These are phyloP conservation scores for Cephus pulcher DNA, from an alignment of 2,888 invertebrate species.

Conservation along the genomic window DNA sequence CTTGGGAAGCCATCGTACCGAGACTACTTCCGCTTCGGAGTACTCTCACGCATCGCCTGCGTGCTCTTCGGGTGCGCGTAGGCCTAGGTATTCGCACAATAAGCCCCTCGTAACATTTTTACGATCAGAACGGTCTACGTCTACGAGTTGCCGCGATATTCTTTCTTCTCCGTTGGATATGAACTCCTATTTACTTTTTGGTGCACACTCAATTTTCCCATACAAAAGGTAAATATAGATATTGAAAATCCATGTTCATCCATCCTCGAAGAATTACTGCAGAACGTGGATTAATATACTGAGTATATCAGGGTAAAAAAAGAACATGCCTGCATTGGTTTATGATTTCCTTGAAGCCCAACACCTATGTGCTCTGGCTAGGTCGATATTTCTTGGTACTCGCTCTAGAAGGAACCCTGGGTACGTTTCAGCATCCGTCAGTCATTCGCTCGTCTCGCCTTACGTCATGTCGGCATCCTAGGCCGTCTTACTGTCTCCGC, in stretches of 20 bases:
- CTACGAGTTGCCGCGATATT: constrained; percentile 18
- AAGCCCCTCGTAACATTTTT: constrained; percentile 56
- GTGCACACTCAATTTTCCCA: neutral
- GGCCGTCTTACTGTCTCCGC: constrained; percentile 28
- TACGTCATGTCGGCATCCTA: neutral
- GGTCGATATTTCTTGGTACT: neutral
- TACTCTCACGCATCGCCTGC: constrained; percentile 40
- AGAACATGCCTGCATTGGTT: neutral
- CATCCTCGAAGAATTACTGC: neutral
- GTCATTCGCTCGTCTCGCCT: neutral
- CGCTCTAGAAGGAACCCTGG: neutral
- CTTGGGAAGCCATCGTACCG: constrained; percentile 17
- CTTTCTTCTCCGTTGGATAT: neutral
- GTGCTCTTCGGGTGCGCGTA: constrained; percentile 21
- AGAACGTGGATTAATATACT: too few species aligned
- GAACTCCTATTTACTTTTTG: neutral
- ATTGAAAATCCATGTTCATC: neutral
- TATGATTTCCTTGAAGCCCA: neutral
- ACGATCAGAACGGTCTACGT: constrained; percentile 39
- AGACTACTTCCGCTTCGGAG: constrained; percentile 48
- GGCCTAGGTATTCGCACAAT: constrained; percentile 41
- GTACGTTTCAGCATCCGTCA: neutral
- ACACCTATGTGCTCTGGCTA: neutral
- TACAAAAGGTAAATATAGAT: neutral
- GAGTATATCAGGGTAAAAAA: neutral